phyloP scores from a whole-genome alignment of 2,113 vertebrate genomes.

The Lethenteron reissneri region DNA sequence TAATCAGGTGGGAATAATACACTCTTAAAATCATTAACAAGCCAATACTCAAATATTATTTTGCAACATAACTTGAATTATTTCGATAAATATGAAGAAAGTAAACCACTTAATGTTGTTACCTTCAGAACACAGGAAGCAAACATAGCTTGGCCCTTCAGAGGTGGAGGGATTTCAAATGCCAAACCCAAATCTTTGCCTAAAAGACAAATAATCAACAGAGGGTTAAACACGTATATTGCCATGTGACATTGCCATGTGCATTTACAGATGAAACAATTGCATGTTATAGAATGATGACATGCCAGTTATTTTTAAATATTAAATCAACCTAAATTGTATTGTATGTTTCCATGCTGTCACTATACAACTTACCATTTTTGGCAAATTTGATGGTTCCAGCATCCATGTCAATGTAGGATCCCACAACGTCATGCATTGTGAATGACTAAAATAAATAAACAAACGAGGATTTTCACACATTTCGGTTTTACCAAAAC shows the following conservation, averaged over 20 bases:
- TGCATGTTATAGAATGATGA: neutral
- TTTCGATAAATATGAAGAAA: neutral
- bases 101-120: slow-evolving; percentile 12
- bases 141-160: slow-evolving; percentile 62
- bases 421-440: slow-evolving; percentile 87
- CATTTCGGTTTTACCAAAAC: too few relatives aligned
- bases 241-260: too few relatives aligned
- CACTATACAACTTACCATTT: slow-evolving; percentile 35
- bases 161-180: slow-evolving; percentile 54
- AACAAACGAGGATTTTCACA: slow-evolving; percentile 7
- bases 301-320: neutral
- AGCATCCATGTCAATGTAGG: slow-evolving; percentile 59
- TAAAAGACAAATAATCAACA: slow-evolving; percentile 15
- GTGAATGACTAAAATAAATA: slow-evolving; percentile 54
- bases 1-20: too few relatives aligned
- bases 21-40: too few relatives aligned
- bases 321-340: too few relatives aligned
- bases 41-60: too few relatives aligned
- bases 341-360: too few relatives aligned
- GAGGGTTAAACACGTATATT: too few relatives aligned
- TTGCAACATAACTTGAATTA: too few relatives aligned
- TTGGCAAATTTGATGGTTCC: slow-evolving; percentile 61
- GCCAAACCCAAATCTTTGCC: slow-evolving; percentile 74
- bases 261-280: neutral
- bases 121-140: slow-evolving; percentile 91